These are phyloP conservation scores for Procambarus virginalis DNA, from an alignment of 1,140 invertebrate species.

Conservation along the genomic window DNA sequence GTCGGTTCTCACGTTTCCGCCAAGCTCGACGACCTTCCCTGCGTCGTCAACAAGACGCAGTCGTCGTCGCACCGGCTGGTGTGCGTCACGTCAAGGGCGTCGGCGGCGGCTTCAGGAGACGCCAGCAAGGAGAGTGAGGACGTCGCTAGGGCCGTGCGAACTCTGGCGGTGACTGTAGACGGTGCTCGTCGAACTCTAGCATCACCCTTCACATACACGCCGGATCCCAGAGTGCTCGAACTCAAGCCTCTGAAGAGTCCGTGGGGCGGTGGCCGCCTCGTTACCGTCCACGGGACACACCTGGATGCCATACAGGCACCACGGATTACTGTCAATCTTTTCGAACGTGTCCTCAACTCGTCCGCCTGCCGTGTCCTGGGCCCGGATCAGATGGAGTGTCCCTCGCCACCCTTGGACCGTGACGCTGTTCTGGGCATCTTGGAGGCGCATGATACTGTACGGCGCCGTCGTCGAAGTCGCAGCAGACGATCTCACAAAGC, in stretches of 20 bases:
- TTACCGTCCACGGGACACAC: conserved; percentile 94
- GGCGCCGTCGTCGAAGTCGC: conserved; percentile 95
- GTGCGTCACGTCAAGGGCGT: conserved; percentile 86
- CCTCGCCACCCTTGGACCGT: conserved; percentile 87
- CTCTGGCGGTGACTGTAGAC: conserved; percentile 87
- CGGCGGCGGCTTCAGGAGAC: conserved; percentile 75
- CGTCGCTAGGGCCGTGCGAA: conserved; percentile 75
- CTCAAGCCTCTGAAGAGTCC: conserved; percentile 92
- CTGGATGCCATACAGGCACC: conserved; percentile 93
- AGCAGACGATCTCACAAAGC: conserved; percentile 81
- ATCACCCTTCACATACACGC: conserved; percentile 89
- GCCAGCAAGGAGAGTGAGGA: conserved; percentile 59
- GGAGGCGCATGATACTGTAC: conserved; percentile 84
- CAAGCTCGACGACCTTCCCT: conserved; percentile 90
- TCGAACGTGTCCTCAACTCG: conserved; percentile 77
- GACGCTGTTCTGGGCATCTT: conserved; percentile 71
- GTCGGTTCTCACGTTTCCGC: conserved; percentile 93
- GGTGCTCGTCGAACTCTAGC: conserved; percentile 84
- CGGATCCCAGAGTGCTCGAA: conserved; percentile 94
- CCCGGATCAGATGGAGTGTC: conserved; percentile 94
- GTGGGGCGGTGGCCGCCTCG: conserved; percentile 92
- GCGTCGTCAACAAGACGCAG: conserved; percentile 89
- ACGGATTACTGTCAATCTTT: conserved; percentile 87
- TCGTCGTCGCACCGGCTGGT: conserved; percentile 91
- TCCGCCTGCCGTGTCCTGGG: conserved; percentile 87